Base-by-base conservation (phyloP, 2,113 vertebrate species). In the Psilopsiagon aymara region DNA sequence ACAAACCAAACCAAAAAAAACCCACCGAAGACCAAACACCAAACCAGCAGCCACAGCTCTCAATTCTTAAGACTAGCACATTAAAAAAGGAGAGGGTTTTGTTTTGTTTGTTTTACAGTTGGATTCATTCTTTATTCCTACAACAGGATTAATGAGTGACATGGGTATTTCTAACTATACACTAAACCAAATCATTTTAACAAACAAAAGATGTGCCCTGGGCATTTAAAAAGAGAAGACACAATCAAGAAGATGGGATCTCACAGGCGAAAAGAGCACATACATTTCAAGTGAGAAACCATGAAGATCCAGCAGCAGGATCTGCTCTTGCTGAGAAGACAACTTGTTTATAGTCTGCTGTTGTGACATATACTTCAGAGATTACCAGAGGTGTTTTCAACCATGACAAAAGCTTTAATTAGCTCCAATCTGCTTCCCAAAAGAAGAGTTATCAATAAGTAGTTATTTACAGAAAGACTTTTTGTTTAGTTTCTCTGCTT, bases 81-180 rank as follows among this genome's bases (percentile, higher is more conserved):
- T 76, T 90, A 46, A 85, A 92, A 93, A 78, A 44, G 25, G 10
- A 86, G 19, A 67, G 14, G 13, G 4, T 59, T 35, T 59, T 59
- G 33, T 35, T 35, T 59, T 14, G 29, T 63, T 49, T 73, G 86
- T 82, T 13, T 81, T 63, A 95, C 83, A 85, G 33, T 49, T 87
- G 51, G 47, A 81, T 86, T 95, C n/a, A 46, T 71, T 96, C 77
- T 96, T 97, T 55, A 92, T 39, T 95, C 89, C 89, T 91, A 96
- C 70, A 75, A 44, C 11, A 93, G 76, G 28, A 88, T 93, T 83
- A 94, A 62, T 52, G 44, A 83, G 71, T 37, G 44, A 88, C 18
- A 55, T 13, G 39, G 60, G 87, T 43, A 84, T 94, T 89, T 88
- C 73, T 95, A 93, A 95, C 87, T 93, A 82, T 88, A 96, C 64